phyloP scores from a whole-genome alignment of 2,888 invertebrate species.

The Leptogaster cylindrica region DNA sequence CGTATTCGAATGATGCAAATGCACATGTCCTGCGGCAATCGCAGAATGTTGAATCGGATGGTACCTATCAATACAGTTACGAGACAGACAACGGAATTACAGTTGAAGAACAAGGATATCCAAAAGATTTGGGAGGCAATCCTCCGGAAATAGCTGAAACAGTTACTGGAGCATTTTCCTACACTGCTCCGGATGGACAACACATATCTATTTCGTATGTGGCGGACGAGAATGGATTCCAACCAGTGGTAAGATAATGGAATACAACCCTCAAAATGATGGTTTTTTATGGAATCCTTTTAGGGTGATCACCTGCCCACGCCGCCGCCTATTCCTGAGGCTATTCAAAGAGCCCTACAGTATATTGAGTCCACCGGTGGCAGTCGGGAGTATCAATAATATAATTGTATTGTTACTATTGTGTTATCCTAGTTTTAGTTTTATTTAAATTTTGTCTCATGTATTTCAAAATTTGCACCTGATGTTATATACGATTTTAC shows the following conservation, averaged over 20 bases:
- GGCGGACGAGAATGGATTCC: constrained; percentile 75
- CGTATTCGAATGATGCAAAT: constrained; percentile 60
- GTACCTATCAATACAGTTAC: constrained; percentile 75
- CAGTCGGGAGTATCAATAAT: constrained; percentile 12
- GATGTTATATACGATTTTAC: too few species aligned
- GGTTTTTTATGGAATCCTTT: too few species aligned
- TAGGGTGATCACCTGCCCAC: constrained; percentile 52
- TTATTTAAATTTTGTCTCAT: not conserved
- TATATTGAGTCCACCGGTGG: constrained; percentile 40
- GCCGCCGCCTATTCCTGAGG: constrained; percentile 59
- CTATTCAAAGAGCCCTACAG: constrained; percentile 63
- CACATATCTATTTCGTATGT: constrained; percentile 67
- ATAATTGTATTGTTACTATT: too few species aligned
- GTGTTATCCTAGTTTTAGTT: too few species aligned
- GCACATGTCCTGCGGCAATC: constrained; percentile 73
- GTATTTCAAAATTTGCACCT: too few species aligned
- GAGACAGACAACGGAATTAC: constrained; percentile 85
- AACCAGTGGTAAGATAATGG: constrained; percentile 63
- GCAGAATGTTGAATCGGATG: constrained; percentile 74
- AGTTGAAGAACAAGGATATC: constrained; percentile 76
- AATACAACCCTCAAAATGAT: not conserved
- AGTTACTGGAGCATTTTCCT: constrained; percentile 77
- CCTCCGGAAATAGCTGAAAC: constrained; percentile 69
- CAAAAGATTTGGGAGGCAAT: constrained; percentile 74
- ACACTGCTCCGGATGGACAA: constrained; percentile 74